A percentile compares a stretch with the other conserved stretches of the same genome.
phyloP scores from a whole-genome alignment of 2,113 vertebrate genomes.

The Hyperopisus bebe region DNA sequence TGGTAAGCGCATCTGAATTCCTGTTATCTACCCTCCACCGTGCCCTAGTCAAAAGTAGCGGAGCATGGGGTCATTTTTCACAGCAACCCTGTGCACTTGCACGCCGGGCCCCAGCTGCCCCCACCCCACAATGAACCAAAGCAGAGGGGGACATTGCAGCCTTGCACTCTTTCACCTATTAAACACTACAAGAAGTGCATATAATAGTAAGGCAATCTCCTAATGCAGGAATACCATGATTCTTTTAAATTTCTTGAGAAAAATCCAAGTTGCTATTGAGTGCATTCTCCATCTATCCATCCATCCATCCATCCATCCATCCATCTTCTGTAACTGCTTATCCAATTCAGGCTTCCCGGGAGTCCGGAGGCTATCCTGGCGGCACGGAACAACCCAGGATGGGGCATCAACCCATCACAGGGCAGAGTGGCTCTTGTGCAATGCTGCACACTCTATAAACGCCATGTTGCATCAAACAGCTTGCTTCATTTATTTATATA shows the following conservation, averaged over 20 bases:
- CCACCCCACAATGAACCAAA: neutral
- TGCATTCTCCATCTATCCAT: neutral
- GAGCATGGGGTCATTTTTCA: neutral
- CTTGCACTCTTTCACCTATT: constrained; percentile 29
- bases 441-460: neutral
- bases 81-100: neutral
- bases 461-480: neutral
- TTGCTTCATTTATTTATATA: constrained; percentile 1
- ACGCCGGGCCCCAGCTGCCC: neutral
- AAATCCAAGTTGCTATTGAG: neutral
- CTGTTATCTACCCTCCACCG: neutral
- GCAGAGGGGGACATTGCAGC: neutral
- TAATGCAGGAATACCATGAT: constrained; percentile 18
- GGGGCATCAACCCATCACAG: neutral
- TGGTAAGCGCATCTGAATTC: neutral
- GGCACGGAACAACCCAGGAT: neutral
- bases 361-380: neutral
- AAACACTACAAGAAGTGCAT: constrained; percentile 48
- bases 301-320: neutral
- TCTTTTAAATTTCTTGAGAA: neutral
- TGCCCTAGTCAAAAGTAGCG: neutral
- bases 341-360: neutral
- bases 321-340: neutral
- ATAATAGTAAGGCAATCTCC: constrained; percentile 10
- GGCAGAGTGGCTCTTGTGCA: neutral